Evolutionary conservation across 2,113 vertebrate genomes (phyloP), one percentile per base, ranked within the genome.

Genomic region (Lasiurus cinereus): DNA sequence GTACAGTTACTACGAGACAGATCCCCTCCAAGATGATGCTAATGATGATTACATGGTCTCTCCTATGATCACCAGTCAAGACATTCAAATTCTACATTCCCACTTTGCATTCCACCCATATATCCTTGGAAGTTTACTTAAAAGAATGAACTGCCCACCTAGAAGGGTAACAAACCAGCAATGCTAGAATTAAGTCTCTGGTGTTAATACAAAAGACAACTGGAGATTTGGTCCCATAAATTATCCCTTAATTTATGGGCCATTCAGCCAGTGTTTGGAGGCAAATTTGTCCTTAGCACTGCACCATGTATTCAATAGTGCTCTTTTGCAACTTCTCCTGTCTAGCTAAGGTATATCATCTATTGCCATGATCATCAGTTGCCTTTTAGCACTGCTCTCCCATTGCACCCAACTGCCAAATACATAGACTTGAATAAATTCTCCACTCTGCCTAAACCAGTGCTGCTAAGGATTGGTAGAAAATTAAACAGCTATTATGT

Each of bases 191-290:
- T 54, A 93, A 39, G 21, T 86, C 12, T 83, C 24, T 87, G 66
- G 62, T 21, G 1, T 13, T 88, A 88, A 88, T 16, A 88, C 27
- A 84, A 74, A 87, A 78, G 56, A 90, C 56, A 39, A 74, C 48
- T 54, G 31, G 89, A 92, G 54, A 62, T 91, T 66, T 92, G 29
- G 46, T n/a, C 22, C 46, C 70, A 87, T 19, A n/a, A 87, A 78
- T 22, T 90, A 36, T 27, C 52, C 7, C 46, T 86, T 77, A 77
- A 82, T 48, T 39, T 70, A 87, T 33, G 6, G 19, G 66, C 36
- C 3, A 77, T 54, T 78, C 46, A 67, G 15, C 21, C 8, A 43
- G 33, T 36, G 21, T 19, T 43, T 27, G 77, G 46, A 16, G 16
- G 50, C 29, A 91, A 39, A 50, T 78, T 24, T 83, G 50, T 66